Percentiles rank a stretch among this genome's conserved stretches.
Conservation (phyloP, 2,797 vertebrate species). For the Myripristis jacobus region DNA sequence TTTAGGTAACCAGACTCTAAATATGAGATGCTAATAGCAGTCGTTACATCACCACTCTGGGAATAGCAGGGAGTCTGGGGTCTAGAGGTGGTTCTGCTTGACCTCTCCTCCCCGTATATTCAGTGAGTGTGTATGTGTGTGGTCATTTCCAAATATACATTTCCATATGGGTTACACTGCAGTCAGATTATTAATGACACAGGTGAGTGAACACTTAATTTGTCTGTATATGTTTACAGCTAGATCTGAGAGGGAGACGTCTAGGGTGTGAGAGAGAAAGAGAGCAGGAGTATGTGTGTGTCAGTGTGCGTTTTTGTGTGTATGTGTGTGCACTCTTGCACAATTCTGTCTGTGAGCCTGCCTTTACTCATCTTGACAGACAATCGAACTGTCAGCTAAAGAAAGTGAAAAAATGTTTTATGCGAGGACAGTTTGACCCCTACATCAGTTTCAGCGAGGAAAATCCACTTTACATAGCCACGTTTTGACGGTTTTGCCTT, state of each 20-base stretch:
- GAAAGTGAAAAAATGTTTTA: conserved; percentile 56
- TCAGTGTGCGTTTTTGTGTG: conserved; percentile 8
- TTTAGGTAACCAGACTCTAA: conserved; percentile 76
- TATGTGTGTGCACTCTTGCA: conserved; percentile 22
- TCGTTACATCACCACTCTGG: conserved; percentile 81
- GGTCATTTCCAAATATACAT: conserved; percentile 80
- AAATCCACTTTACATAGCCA: conserved; percentile 61
- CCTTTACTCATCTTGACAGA: conserved; percentile 20
- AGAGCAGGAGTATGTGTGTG: conserved; percentile 16
- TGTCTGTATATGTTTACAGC: conserved; percentile 59
- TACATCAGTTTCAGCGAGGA: conserved; percentile 52
- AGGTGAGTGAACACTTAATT: conserved; percentile 61
- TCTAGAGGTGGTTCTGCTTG: conserved; percentile 76
- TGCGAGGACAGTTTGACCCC: conserved; percentile 58
- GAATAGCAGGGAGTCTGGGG: conserved; percentile 80
- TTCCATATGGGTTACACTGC: conserved; percentile 67
- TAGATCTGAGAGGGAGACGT: conserved; percentile 34
- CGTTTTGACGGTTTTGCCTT: conserved; percentile 39
- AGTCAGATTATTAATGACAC: conserved; percentile 72
- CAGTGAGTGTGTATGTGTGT: conserved; percentile 57
- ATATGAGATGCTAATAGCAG: conserved; percentile 78
- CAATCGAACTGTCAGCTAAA: conserved; percentile 52
- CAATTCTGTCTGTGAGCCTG: conserved; percentile 26
- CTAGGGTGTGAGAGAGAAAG: conserved; percentile 28
- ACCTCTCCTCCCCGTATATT: conserved; percentile 75